Conservation (phyloP, 2,888 invertebrate genomes). For the Agrotis segetum region DNA sequence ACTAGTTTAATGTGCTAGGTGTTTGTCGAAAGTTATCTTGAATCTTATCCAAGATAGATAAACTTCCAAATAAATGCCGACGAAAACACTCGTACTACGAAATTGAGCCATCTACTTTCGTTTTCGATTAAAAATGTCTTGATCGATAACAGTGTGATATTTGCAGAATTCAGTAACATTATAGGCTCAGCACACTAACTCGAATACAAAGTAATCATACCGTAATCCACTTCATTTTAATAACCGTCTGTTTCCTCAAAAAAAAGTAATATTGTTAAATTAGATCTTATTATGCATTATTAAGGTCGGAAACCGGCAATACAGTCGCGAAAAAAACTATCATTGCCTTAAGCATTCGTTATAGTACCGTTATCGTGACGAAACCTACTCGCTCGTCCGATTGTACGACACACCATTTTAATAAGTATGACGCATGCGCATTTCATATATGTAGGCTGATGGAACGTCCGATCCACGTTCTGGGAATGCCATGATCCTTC, state of each 20-base stretch:
- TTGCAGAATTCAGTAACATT: neutral
- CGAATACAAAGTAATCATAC: constrained; percentile 13
- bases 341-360: constrained; percentile 72
- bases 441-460: constrained; percentile 58
- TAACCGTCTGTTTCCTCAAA: constrained; percentile 18
- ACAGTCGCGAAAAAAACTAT: constrained; percentile 68
- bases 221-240: constrained; percentile 34
- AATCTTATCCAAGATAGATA: constrained; percentile 42
- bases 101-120: constrained; percentile 19
- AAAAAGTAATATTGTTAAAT: constrained; percentile 38
- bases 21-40: constrained; percentile 24
- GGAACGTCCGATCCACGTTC: constrained; percentile 47
- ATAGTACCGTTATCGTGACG: constrained; percentile 78
- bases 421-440: constrained; percentile 79
- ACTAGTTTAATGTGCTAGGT: constrained; percentile 16
- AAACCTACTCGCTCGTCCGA: constrained; percentile 67
- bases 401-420: constrained; percentile 72
- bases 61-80: constrained; percentile 21
- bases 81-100: constrained; percentile 15
- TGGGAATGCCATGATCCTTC: constrained; percentile 39
- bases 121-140: constrained; percentile 14
- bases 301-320: constrained; percentile 60
- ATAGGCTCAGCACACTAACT: neutral
- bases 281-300: constrained; percentile 61
- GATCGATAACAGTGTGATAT: neutral